These are phyloP conservation scores for Eleutherodactylus coqui DNA, from an alignment of 2,797 vertebrate species.

Conservation along the genomic window DNA sequence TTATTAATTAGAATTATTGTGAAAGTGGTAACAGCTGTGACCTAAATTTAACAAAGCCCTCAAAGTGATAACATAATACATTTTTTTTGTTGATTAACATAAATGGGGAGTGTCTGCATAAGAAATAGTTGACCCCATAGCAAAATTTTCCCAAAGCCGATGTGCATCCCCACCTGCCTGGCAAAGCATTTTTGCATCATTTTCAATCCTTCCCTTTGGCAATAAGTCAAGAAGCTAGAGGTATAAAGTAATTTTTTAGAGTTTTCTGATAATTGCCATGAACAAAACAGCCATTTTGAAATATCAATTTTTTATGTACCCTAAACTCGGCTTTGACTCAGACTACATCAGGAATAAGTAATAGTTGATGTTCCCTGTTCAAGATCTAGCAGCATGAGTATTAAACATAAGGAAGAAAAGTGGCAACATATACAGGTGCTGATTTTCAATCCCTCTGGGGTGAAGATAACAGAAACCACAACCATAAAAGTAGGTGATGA, in stretches of 20 bases:
- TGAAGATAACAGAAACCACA: too few relatives aligned
- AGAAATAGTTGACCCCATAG: neutral
- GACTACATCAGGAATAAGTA: neutral
- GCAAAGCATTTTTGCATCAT: neutral
- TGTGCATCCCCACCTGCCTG: neutral
- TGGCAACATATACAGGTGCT: too few relatives aligned
- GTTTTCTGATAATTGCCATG: neutral
- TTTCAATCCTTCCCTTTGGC: neutral
- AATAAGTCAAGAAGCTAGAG: neutral
- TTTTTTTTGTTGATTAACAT: neutral
- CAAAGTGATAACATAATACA: neutral
- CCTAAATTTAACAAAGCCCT: neutral
- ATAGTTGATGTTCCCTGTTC: neutral
- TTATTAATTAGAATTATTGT: neutral
- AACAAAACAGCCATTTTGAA: neutral
- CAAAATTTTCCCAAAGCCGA: neutral
- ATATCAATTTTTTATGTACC: neutral
- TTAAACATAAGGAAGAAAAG: too few relatives aligned
- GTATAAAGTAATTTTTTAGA: neutral
- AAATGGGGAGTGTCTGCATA: neutral
- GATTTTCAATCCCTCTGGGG: too few relatives aligned
- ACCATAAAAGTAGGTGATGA: too few relatives aligned
- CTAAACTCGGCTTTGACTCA: too few relatives aligned
- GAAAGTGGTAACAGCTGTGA: neutral
- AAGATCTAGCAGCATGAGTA: neutral